phyloP scores from a whole-genome alignment of 2,797 vertebrate genomes.

The Austrolebias charrua region DNA sequence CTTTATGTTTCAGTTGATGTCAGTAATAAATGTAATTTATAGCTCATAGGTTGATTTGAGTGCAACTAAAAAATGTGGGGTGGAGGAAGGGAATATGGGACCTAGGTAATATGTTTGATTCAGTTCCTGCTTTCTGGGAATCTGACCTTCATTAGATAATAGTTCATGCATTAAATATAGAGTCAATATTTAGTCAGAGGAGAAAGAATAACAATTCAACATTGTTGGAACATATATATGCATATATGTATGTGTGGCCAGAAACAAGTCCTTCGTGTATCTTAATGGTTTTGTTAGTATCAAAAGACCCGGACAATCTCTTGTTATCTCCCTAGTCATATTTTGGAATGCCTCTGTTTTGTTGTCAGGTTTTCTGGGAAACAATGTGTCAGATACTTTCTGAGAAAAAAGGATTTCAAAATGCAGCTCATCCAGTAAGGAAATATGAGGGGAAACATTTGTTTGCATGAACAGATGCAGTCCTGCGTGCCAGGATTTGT shows the following conservation, averaged over 20 bases:
- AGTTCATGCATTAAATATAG: constrained; percentile 66
- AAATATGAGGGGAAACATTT: constrained; percentile 39
- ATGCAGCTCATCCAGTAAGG: constrained; percentile 28
- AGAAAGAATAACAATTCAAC: constrained; percentile 27
- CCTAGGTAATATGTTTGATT: constrained; percentile 66
- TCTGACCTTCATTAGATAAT: constrained; percentile 66
- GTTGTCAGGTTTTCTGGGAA: constrained; percentile 39
- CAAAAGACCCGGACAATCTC: constrained; percentile 41
- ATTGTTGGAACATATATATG: constrained; percentile 22
- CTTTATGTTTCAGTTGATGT: constrained; percentile 50
- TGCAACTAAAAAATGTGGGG: constrained; percentile 67
- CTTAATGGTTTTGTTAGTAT: constrained; percentile 38
- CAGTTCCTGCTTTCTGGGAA: constrained; percentile 67
- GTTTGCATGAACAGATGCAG: constrained; percentile 13
- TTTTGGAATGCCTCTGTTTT: constrained; percentile 22
- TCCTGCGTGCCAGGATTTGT: constrained; percentile 3
- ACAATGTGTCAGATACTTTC: constrained; percentile 49
- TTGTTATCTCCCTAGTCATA: constrained; percentile 40
- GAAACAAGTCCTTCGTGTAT: constrained; percentile 32
- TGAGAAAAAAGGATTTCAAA: constrained; percentile 48
- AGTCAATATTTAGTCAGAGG: constrained; percentile 38
- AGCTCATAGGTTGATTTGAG: constrained; percentile 69
- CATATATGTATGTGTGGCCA: constrained; percentile 1
- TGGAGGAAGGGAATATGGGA: constrained; percentile 57
- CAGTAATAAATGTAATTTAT: constrained; percentile 79